Base-by-base conservation (phyloP, 2,888 invertebrate species). In the Molorchus minor region DNA sequence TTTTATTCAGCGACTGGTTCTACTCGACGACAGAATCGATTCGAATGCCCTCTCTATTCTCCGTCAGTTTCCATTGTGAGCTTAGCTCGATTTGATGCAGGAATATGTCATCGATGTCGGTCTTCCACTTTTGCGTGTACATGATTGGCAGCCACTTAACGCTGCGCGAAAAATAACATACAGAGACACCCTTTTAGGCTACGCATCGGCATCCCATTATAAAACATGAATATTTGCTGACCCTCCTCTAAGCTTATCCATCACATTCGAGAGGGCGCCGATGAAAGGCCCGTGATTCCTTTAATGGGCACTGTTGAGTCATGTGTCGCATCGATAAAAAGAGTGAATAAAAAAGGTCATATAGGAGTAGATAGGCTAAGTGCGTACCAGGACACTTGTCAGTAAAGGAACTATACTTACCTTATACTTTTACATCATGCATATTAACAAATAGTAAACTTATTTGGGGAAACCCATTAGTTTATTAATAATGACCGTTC, bases 111-210 rank as follows among this genome's bases (percentile, higher is more conserved):
- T 62, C 64, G 56, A 67, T 67, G 61, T 60, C 56, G 58, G 55
- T 62, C 58, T 58, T 54, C 56, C 53, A 61, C 58, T 63, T 67
- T 59, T 61, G 47, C 62, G 61, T 61, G 62, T 58, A 52, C 51
- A 59, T 63, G 67, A 68, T 67, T 70, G 70, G 68, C 70, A 68
- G 56, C 61, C 64, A 70, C 70, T 70, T 70, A 68, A 64, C 61
- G 60, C 56, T 46, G 49, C 62, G 62, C 62, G 67, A 65, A 65
- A 64, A 63, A 65, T 64, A 58, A 62, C 60, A 59, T 49, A 62
- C 44, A 60, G 51, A 64, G 63, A 61, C 49, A 60, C 58, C 51
- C 66, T 56, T 58, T 58, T 49, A 56, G 59, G 46, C 57, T 51
- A 58, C 56, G 61, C 46, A 60, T 52, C 55, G 58, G 61, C 54